These are phyloP conservation scores for Cephalopholis sonnerati DNA, from an alignment of 2,113 vertebrate genomes.

Conservation along the genomic window DNA sequence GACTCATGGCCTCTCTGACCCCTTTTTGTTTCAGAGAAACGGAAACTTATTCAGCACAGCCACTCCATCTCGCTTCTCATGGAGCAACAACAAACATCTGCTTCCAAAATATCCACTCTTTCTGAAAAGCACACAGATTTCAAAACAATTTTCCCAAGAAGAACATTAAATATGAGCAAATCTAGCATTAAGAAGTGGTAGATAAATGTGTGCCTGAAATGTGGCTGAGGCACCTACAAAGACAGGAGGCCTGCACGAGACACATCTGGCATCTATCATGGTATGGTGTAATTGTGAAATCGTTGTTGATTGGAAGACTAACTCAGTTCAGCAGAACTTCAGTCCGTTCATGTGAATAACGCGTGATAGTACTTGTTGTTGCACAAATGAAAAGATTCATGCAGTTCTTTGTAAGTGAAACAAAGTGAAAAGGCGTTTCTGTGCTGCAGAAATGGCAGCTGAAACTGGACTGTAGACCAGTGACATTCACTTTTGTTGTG, in stretches of 20 bases:
- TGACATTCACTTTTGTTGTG: neutral
- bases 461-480: neutral
- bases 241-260: neutral
- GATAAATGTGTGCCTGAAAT: neutral
- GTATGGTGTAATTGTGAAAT: neutral
- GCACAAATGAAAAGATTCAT: neutral
- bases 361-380: neutral
- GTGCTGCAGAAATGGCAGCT: neutral
- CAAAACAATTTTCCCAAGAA: conserved; percentile 17
- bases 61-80: neutral
- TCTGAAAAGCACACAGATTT: conserved; percentile 10
- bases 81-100: conserved; percentile 7
- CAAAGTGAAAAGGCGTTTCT: neutral
- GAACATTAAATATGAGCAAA: neutral
- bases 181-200: neutral
- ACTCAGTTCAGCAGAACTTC: neutral
- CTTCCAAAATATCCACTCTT: conserved; percentile 17
- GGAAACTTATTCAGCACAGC: conserved; percentile 2
- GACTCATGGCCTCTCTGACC: conserved; percentile 30
- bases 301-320: neutral
- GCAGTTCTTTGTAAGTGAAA: neutral
- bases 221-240: neutral
- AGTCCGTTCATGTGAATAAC: neutral
- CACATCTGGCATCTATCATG: neutral
- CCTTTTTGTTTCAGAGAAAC: conserved; percentile 40